These are phyloP conservation scores for Diplodus sargus DNA, from an alignment of 2,797 vertebrate genomes.

Conservation along the genomic window DNA sequence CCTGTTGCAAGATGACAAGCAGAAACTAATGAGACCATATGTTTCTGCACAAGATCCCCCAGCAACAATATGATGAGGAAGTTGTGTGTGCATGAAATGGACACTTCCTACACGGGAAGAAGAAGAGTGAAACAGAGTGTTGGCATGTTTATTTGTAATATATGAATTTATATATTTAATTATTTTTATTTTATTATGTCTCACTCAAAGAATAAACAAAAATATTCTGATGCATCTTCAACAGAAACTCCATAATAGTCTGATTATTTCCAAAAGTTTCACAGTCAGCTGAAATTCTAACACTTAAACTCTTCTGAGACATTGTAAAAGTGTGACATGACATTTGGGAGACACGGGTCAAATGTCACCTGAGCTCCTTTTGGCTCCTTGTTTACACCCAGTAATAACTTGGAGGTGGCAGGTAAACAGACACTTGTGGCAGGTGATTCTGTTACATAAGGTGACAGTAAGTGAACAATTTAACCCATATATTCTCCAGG, in stretches of 20 bases:
- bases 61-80: conserved; percentile 48
- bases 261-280: conserved; percentile 13
- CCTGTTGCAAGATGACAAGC: conserved; percentile 76
- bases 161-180: no score
- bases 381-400: neutral
- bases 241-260: neutral
- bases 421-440: neutral
- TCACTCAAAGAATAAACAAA: neutral
- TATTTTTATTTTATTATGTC: conserved; percentile 2
- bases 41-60: conserved; percentile 58
- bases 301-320: neutral
- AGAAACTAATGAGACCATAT: conserved; percentile 78
- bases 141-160: conserved; percentile 31
- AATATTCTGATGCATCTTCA: conserved; percentile 1
- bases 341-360: neutral
- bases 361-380: neutral
- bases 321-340: neutral
- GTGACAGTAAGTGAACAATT: neutral
- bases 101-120: conserved; percentile 6
- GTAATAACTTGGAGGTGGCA: neutral
- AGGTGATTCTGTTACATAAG: neutral
- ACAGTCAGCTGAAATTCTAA: conserved; percentile 7
- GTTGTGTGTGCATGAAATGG: conserved; percentile 20
- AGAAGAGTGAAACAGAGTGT: neutral
- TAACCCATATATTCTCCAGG: neutral